Evolutionary conservation across 2,797 vertebrate genomes (phyloP), one percentile per base, ranked within the genome.

Genomic region (Xenopus petersii): DNA sequence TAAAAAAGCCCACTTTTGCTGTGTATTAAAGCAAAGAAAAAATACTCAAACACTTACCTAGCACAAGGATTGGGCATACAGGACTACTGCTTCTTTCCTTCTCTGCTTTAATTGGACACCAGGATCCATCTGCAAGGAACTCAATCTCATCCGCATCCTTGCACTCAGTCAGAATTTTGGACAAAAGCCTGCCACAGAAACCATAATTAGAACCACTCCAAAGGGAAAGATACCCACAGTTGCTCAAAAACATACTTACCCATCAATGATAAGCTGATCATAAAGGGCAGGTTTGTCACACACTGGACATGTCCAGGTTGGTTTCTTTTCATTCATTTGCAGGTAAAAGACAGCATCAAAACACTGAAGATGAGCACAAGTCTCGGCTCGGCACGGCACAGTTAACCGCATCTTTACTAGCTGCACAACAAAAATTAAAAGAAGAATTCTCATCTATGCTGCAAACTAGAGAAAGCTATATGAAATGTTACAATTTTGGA

Each of bases 291-390:
- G 95, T 82, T 98, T 99, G 87, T 99, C 98, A 17, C 98, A 99
- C 71, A 99, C 98, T 0, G 98, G 98, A 74, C 98, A 99, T 83
- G 94, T 96, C 98, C 98, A 99, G 0, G 98, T 99, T 77, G 98
- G 97, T 79, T 99, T 99, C 86, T 99, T 99, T 86, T 99, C 98
- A 0, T 99, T 99, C 98, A 99, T 99, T 91, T 99, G 97, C 83
- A 99, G 93, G 87, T 98, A 99, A 88, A 99, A 98, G 80, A 98
- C 97, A 0, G 97, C 98, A 8, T 99, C 98, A 84, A 99, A 99
- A 91, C 98, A 99, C 89, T 99, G 98, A 79, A 98, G 92, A 75
- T 99, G 98, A 1, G 96, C 96, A 0, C 97, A 99, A 71, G 95
- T 97, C 86, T 98, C 90, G 0, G 97, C 96, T 68, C 98, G 94